Evolutionary conservation across 2,797 vertebrate genomes (phyloP).

Genomic region (Tinamus major): DNA sequence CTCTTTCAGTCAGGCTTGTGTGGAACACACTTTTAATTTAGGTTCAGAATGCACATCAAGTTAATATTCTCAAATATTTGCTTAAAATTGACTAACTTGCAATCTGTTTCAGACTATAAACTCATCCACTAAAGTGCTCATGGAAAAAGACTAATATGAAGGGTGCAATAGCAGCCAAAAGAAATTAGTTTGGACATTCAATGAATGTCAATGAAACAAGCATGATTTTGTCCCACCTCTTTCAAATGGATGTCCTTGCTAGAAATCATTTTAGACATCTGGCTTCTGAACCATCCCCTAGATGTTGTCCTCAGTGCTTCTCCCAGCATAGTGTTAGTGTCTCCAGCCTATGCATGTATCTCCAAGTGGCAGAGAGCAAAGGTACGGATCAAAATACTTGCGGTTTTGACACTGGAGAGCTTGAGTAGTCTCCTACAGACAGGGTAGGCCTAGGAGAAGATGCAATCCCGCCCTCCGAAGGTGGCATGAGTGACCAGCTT

Average conservation of each 20-base stretch:
- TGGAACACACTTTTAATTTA: not conserved
- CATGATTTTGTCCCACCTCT: not conserved
- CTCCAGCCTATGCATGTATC: not conserved
- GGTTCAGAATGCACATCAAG: not conserved
- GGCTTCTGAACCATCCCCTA: not conserved
- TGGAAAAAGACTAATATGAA: not conserved
- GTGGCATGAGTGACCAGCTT: not conserved
- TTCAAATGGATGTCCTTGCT: not conserved
- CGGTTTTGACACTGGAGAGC: not conserved
- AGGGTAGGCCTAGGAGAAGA: not conserved
- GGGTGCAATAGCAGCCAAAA: not conserved
- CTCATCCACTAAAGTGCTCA: not conserved
- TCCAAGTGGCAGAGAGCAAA: not conserved
- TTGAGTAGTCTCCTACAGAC: not conserved
- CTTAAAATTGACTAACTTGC: not conserved
- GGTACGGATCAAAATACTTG: rapidly evolving
- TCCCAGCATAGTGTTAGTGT: not conserved
- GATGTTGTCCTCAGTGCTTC: not conserved
- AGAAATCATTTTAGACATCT: not conserved
- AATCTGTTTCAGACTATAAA: not conserved
- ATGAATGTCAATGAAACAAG: not conserved
- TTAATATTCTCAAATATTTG: not conserved
- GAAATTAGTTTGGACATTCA: not conserved
- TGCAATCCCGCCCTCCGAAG: not conserved
- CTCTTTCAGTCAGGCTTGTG: not conserved